Percentiles rank a stretch among this genome's conserved stretches.
Conservation (phyloP, 2,888 invertebrate genomes). For the Caenorhabditis doughertyi region DNA sequence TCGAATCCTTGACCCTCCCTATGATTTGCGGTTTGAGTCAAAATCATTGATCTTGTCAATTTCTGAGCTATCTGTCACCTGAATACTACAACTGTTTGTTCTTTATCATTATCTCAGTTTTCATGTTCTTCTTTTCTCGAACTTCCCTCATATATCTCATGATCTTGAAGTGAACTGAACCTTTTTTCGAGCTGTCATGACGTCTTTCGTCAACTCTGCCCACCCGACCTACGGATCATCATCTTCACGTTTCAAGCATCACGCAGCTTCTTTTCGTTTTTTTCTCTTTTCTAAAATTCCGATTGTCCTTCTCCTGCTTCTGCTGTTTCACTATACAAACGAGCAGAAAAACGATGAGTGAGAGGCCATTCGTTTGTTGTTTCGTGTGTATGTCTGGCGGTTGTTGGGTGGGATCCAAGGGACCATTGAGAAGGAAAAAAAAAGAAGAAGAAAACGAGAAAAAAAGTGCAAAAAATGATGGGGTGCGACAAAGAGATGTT, state of each 20-base stretch:
- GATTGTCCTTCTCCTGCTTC: constrained; percentile 25
- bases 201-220: constrained; percentile 50
- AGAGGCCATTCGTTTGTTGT: constrained; percentile 54
- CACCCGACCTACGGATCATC: constrained; percentile 35
- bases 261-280: constrained; percentile 35
- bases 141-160: constrained; percentile 25
- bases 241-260: constrained; percentile 61
- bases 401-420: constrained; percentile 16
- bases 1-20: too few species aligned
- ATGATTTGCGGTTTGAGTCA: too few species aligned
- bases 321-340: constrained; percentile 48
- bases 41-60: background rate
- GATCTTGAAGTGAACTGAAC: constrained; percentile 40
- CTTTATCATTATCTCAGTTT: background rate
- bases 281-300: constrained; percentile 39
- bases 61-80: background rate
- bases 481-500: constrained; percentile 22
- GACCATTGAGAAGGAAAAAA: constrained; percentile 29
- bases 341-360: constrained; percentile 15
- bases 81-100: background rate
- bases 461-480: constrained; percentile 57
- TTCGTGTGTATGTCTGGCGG: constrained; percentile 46
- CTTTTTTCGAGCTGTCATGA: constrained; percentile 46
- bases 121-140: constrained; percentile 29
- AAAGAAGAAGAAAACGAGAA: constrained; percentile 10